phyloP scores from a whole-genome alignment of 1,140 invertebrate species.

The Xylocopa sonorina region DNA sequence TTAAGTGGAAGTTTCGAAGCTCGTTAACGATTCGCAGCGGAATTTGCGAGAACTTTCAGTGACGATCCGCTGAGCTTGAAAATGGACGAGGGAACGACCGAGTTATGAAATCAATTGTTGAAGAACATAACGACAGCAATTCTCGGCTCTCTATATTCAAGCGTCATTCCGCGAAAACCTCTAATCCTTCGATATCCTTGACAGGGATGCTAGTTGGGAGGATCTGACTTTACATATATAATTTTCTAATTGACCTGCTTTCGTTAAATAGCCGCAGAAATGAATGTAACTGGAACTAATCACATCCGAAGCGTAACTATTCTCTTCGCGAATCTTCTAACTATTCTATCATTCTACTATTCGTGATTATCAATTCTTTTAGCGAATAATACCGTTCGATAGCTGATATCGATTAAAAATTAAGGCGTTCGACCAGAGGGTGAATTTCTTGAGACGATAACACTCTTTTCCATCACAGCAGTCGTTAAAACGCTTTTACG shows the following conservation, averaged over 20 bases:
- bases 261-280: not conserved
- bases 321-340: no score
- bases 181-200: not conserved
- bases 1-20: not conserved
- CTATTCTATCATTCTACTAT: no score
- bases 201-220: not conserved
- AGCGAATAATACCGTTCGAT: no score
- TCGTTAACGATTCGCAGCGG: not conserved
- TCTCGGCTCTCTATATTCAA: not conserved
- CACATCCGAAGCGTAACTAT: not conserved
- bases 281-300: not conserved
- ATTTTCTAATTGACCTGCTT: slow-evolving; percentile 51
- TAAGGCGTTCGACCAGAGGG: no score
- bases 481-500: not conserved
- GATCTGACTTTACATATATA: slow-evolving; percentile 11
- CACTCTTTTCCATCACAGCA: not conserved
- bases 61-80: not conserved
- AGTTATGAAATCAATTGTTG: slow-evolving; percentile 11
- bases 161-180: not conserved
- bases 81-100: not conserved
- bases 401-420: not conserved
- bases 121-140: not conserved
- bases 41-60: not conserved
- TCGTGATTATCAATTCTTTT: no score
- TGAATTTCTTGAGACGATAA: not conserved